Conservation (phyloP, 2,888 invertebrate genomes). For the Drosophila leonis region DNA sequence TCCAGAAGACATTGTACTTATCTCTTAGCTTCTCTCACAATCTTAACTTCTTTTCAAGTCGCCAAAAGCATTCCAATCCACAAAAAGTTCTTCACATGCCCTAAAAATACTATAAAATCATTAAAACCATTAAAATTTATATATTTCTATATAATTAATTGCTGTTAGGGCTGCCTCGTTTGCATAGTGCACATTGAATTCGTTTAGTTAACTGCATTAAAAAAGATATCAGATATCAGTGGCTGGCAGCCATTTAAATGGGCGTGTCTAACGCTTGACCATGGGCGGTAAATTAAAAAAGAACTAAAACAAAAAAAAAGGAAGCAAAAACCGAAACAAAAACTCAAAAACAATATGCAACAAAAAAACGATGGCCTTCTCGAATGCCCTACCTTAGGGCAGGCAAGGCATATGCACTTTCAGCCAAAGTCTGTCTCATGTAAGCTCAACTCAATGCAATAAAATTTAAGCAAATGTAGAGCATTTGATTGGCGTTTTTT, state of each 20-base stretch:
- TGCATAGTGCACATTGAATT: slow-evolving; percentile 19
- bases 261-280: slow-evolving; percentile 48
- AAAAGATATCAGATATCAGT: slow-evolving; percentile 10
- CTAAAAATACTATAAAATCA: background rate
- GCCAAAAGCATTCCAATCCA: background rate
- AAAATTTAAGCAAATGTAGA: background rate
- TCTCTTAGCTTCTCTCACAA: background rate
- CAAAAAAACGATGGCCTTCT: slow-evolving; percentile 17
- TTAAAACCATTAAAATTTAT: background rate
- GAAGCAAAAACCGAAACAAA: background rate
- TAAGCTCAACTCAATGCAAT: background rate
- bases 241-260: slow-evolving; percentile 31
- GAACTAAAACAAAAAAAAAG: background rate
- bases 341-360: slow-evolving; percentile 13
- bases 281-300: slow-evolving; percentile 25
- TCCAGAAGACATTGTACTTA: background rate
- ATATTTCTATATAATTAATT: background rate
- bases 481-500: slow-evolving; percentile 7
- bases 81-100: background rate
- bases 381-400: background rate
- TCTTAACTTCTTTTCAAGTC: no score
- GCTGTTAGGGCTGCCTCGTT: background rate
- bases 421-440: background rate
- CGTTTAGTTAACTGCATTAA: background rate
- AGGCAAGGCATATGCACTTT: background rate